Evolutionary conservation across 1,140 invertebrate genomes (phyloP), one percentile per base, ranked within the genome.

Genomic region (Leptonema lineaticorne): DNA sequence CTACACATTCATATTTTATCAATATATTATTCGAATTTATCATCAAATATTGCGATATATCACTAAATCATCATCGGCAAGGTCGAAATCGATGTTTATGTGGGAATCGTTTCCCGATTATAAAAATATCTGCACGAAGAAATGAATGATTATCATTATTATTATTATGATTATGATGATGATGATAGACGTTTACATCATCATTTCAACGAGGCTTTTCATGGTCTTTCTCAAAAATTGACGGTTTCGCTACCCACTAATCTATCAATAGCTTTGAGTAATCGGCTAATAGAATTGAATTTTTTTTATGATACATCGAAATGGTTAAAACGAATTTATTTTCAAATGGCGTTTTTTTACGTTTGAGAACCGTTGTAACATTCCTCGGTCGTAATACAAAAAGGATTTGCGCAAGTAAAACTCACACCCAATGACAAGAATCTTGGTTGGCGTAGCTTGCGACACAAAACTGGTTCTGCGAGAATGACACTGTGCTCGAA

Each of bases 341-440:
- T n/a, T n/a, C n/a, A n/a, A n/a, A n/a, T n/a, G n/a, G n/a, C n/a
- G n/a, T n/a, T n/a, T n/a, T n/a, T n/a, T n/a, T n/a, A n/a, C n/a
- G n/a, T 30, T 59, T 59, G 33, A 62, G 59, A 62, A 62, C 8
- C 62, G 4, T 9, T 50, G 45, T 20, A 11, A 26, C 62, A 50
- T 64, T 64, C 62, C 30, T 50, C 14, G 11, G 1, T 6, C 22
- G 41, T 45, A 37, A 63, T 46, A 63, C 37, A 27, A 63, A 29
- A 37, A 64, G 27, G 46, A 50, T 64, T 64, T 64, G 62, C 62
- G 62, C 62, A 64, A 64, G 62, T 50, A 64, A n/a, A 50, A 33
- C 45, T 64, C 62, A 50, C 62, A 53, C 62, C 62, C 62, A 50
- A 27, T 45, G 59, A 64, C 45, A 33, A 64, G 62, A 64, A 50